phyloP scores from a whole-genome alignment of 2,113 vertebrate genomes.

The Lampris incognitus region DNA sequence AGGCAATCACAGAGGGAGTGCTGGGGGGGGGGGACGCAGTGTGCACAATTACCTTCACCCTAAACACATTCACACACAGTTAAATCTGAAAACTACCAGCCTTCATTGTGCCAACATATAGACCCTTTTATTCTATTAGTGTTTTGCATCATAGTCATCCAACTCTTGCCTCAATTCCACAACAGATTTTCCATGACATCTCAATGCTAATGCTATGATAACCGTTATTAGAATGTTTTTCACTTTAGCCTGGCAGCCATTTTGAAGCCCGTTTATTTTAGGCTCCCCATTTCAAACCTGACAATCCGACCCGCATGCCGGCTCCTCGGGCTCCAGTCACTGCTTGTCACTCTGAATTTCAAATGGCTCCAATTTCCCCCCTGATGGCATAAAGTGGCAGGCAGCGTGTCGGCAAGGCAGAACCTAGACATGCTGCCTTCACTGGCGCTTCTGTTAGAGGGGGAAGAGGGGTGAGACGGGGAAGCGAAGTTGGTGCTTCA shows the following conservation, averaged over 20 bases:
- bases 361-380: constrained; percentile 89
- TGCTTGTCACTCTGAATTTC: constrained; percentile 82
- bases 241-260: constrained; percentile 63
- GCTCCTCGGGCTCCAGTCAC: constrained; percentile 67
- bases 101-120: constrained; percentile 53
- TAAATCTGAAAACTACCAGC: constrained; percentile 32
- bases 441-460: constrained; percentile 91
- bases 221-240: constrained; percentile 69
- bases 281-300: constrained; percentile 66
- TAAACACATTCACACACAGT: constrained; percentile 27
- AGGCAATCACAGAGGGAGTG: constrained; percentile 76
- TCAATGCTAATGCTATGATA: constrained; percentile 72
- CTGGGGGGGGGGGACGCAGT: constrained; percentile 61
- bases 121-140: constrained; percentile 50
- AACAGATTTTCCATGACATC: constrained; percentile 55
- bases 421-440: constrained; percentile 76
- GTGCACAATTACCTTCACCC: constrained; percentile 62
- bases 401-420: constrained; percentile 82
- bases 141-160: constrained; percentile 47
- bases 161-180: constrained; percentile 67
- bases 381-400: constrained; percentile 87
- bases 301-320: constrained; percentile 70
- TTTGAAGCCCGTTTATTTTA: constrained; percentile 55
- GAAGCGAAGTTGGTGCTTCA: constrained; percentile 80
- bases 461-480: constrained; percentile 68